Conservation (phyloP, 64 coral and sea anemone genomes). For the Pachyseris speciosa region DNA sequence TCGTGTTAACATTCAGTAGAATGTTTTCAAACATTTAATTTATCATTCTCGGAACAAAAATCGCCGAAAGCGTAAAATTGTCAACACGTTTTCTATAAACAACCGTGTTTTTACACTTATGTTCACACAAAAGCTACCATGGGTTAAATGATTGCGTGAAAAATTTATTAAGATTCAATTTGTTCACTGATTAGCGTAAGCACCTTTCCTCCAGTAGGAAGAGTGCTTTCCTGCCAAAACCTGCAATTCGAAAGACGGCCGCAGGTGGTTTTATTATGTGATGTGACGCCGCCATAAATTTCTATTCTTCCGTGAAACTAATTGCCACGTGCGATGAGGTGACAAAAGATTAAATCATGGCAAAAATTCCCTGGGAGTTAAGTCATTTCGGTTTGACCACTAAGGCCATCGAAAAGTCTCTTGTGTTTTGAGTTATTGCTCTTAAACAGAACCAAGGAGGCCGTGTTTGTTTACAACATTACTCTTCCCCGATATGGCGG, state of each 20-base stretch:
- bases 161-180: constrained; percentile 21
- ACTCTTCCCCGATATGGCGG: constrained; percentile 55
- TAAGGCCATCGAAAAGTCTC: constrained; percentile 26
- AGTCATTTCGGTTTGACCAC: constrained; percentile 53
- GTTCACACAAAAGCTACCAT: neutral
- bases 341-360: constrained; percentile 83
- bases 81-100: neutral
- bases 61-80: neutral
- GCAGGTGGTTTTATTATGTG: constrained; percentile 57
- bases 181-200: constrained; percentile 14
- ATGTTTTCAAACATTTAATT: neutral
- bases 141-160: neutral
- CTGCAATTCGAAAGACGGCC: constrained; percentile 4
- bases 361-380: constrained; percentile 57
- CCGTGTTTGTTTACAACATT: constrained; percentile 52
- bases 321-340: constrained; percentile 67
- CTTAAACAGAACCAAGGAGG: constrained; percentile 38
- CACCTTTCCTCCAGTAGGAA: constrained; percentile 32
- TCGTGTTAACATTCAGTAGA: neutral
- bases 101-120: neutral
- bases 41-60: neutral
- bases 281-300: constrained; percentile 23
- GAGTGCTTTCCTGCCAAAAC: neutral
- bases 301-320: constrained; percentile 60
- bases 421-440: constrained; percentile 8